Percentiles rank a stretch among this genome's conserved stretches.
These are phyloP conservation scores for Otolemur garnettii DNA, from an alignment of 2,113 vertebrate genomes.

Conservation along the genomic window DNA sequence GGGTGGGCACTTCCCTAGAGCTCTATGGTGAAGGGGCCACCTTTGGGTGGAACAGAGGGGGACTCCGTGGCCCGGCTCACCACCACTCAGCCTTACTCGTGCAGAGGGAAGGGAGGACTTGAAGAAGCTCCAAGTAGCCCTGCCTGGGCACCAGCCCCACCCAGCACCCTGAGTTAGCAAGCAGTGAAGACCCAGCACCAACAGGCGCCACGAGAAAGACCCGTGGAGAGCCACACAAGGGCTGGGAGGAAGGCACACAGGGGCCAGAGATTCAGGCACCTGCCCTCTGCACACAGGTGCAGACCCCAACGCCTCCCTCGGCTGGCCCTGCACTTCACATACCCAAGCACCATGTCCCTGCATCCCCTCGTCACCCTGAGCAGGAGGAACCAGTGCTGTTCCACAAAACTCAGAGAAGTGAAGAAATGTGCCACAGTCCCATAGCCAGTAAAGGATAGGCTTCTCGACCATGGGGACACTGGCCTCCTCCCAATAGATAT, in stretches of 20 bases:
- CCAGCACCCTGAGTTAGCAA: fast-evolving
- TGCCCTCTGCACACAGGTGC: background rate
- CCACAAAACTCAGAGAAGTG: fast-evolving
- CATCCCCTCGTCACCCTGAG: too few relatives aligned
- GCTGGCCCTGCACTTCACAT: background rate
- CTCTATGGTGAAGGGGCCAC: background rate
- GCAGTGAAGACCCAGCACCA: background rate
- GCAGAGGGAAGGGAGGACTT: background rate
- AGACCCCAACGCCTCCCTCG: background rate
- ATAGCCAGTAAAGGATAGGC: fast-evolving
- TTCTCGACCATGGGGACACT: too few relatives aligned
- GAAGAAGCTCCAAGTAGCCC: fast-evolving
- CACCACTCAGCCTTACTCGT: background rate
- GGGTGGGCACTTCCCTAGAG: too few relatives aligned
- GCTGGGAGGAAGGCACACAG: background rate
- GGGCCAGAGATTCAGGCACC: background rate
- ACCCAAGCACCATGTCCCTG: too few relatives aligned
- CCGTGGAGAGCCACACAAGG: background rate
- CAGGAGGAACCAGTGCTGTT: background rate
- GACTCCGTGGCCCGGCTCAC: background rate
- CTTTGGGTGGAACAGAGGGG: too few relatives aligned
- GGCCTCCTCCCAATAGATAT: background rate
- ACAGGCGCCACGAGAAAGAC: background rate
- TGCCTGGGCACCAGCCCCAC: background rate
- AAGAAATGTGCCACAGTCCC: background rate